A percentile compares a stretch with the other conserved stretches of the same genome.
These are phyloP conservation scores for Drosophila serrata DNA, from an alignment of 1,140 invertebrate genomes.

Conservation along the genomic window DNA sequence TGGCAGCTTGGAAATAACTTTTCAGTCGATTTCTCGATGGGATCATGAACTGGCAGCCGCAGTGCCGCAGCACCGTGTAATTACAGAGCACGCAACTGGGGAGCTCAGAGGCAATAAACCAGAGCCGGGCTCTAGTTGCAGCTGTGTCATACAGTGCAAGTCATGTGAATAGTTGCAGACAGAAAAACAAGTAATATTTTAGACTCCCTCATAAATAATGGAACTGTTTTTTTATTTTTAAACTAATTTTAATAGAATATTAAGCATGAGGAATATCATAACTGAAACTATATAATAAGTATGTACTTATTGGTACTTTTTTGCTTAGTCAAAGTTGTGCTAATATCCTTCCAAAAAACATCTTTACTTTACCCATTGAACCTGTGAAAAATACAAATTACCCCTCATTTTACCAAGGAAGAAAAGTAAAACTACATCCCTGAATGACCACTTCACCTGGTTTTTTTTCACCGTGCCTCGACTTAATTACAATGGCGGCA, in stretches of 20 bases:
- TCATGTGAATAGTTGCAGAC: constrained; percentile 25
- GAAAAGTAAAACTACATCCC: neutral
- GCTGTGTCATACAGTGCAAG: constrained; percentile 11
- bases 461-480: constrained; percentile 25
- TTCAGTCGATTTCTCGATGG: constrained; percentile 69
- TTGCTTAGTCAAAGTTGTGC: neutral
- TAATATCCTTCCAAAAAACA: neutral
- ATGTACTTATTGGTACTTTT: too few species aligned
- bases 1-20: constrained; percentile 60
- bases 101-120: constrained; percentile 73
- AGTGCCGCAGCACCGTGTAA: constrained; percentile 49
- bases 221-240: too few species aligned
- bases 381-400: neutral
- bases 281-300: too few species aligned
- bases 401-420: neutral
- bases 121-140: constrained; percentile 46
- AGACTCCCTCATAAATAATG: accelerated
- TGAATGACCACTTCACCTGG: neutral
- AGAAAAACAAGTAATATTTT: neutral
- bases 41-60: constrained; percentile 49
- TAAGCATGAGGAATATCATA: too few species aligned
- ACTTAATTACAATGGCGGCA: constrained; percentile 78
- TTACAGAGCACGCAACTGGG: constrained; percentile 62
- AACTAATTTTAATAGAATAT: too few species aligned
- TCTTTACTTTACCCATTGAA: neutral